Evolutionary conservation across 2,113 vertebrate genomes (phyloP).

Genomic region (Egretta garzetta): DNA sequence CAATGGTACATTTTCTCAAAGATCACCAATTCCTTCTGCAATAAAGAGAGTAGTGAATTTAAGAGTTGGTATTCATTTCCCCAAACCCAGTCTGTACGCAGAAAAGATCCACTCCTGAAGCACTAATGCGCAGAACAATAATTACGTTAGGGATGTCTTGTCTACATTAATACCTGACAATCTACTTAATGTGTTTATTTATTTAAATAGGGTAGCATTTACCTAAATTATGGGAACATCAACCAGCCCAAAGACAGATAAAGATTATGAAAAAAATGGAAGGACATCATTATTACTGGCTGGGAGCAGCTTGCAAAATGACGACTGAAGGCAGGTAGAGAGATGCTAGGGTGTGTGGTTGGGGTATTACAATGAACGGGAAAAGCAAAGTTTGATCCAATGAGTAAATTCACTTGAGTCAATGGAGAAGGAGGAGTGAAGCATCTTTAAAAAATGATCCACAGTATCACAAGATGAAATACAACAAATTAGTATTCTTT

Average conservation of each 20-base stretch:
- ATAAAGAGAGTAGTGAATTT: neutral
- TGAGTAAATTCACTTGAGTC: neutral
- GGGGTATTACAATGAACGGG: neutral
- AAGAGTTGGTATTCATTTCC: neutral
- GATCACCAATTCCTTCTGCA: neutral
- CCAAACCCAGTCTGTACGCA: neutral
- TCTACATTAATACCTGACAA: neutral
- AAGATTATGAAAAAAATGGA: neutral
- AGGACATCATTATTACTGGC: neutral
- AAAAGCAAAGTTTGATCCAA: neutral
- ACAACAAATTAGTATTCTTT: neutral
- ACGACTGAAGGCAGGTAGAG: neutral
- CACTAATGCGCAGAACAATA: neutral
- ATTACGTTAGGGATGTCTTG: neutral
- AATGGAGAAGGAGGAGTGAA: neutral
- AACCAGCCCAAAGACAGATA: neutral
- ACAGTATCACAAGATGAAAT: neutral
- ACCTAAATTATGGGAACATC: neutral
- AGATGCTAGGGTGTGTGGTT: neutral
- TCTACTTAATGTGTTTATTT: conserved; percentile 3
- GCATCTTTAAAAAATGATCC: neutral
- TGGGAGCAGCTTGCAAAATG: neutral
- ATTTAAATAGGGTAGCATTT: conserved; percentile 15
- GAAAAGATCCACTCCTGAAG: neutral
- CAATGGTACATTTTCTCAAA: neutral